Evolutionary conservation across 1,140 invertebrate genomes (phyloP), one percentile per base, ranked within the genome.

Genomic region (Anoplophora glabripennis): DNA sequence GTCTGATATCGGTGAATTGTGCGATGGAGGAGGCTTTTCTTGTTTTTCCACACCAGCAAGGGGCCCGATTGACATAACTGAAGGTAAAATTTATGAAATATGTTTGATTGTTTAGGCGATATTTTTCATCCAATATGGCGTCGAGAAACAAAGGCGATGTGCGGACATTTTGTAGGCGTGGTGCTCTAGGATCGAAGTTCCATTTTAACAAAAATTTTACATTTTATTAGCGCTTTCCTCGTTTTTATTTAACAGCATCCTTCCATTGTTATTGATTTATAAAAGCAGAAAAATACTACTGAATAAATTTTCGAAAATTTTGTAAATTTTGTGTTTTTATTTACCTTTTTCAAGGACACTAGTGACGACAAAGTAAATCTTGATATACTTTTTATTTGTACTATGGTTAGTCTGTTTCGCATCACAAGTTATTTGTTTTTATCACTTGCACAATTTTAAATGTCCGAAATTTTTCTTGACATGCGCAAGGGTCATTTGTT

Each of bases 31-130:
- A 48, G 65, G 64, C 41, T 73, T 73, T 70, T 64, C 68, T 46
- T 65, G 63, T 66, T 71, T 69, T 72, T 67, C 69, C 51, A 56
- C 70, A 61, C 65, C 69, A 49, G 53, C 48, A 34, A 49, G 49
- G 37, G 59, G 53, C 49, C 60, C 66, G 63, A 67, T 70, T 61
- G 71, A 72, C 58, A 61, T 53, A 42, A 44, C 63, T 61, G 71
- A 75, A 75, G 72, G 76, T 77, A 75, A 77, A 70, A 70, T 72
- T 68, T 66, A 28, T 56, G 61, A 75, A 76, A 75, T 76, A 76
- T 76, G 73, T 72, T 75, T 72, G 64, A 51, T 70, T 67, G 69
- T 69, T 70, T 73, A 67, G 68, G 65, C 42, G 61, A 67, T 64
- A 68, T 65, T 74, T 72, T 64, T 65, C 46, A 68, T 69, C 61